Percentiles rank a stretch among this genome's conserved stretches.
phyloP scores from a whole-genome alignment of 1,140 invertebrate species.

The Aphelinus atriplicis region DNA sequence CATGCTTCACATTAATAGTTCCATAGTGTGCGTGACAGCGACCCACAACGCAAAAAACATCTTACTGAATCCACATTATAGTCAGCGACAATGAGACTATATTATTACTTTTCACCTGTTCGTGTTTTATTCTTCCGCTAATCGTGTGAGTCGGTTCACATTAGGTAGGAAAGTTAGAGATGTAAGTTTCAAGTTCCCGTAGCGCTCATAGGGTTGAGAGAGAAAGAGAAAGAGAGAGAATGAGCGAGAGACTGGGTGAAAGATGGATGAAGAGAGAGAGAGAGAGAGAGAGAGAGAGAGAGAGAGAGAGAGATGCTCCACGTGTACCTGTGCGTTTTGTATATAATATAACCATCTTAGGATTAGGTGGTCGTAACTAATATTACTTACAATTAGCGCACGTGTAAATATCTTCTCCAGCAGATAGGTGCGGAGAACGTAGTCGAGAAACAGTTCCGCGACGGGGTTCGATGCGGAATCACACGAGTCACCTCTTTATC shows the following conservation, averaged over 20 bases:
- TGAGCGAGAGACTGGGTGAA: constrained; percentile 18
- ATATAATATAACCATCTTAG: constrained; percentile 28
- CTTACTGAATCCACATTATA: too few relatives aligned
- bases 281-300: constrained; percentile 14
- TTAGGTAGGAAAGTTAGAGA: constrained; percentile 15
- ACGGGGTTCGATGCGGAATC: constrained; percentile 30
- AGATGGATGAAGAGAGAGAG: background rate
- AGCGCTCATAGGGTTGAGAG: constrained; percentile 33
- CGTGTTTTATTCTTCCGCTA: too few relatives aligned
- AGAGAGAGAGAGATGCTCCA: constrained; percentile 8
- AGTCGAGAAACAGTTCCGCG: constrained; percentile 36
- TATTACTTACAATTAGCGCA: constrained; percentile 23
- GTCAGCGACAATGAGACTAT: too few relatives aligned
- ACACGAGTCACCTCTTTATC: constrained; percentile 3
- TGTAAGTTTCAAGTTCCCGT: constrained; percentile 37
- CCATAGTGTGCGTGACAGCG: too few relatives aligned
- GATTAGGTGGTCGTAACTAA: constrained; percentile 28
- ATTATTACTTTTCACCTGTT: too few relatives aligned
- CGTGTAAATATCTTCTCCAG: constrained; percentile 32
- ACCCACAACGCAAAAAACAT: too few relatives aligned
- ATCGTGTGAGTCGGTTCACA: too few relatives aligned
- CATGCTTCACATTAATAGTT: too few relatives aligned
- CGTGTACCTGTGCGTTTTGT: constrained; percentile 18
- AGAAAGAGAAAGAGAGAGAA: constrained; percentile 31
- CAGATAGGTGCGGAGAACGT: constrained; percentile 12